Base-by-base conservation (phyloP, 1,140 invertebrate genomes). In the Daktulosphaira vitifoliae region DNA sequence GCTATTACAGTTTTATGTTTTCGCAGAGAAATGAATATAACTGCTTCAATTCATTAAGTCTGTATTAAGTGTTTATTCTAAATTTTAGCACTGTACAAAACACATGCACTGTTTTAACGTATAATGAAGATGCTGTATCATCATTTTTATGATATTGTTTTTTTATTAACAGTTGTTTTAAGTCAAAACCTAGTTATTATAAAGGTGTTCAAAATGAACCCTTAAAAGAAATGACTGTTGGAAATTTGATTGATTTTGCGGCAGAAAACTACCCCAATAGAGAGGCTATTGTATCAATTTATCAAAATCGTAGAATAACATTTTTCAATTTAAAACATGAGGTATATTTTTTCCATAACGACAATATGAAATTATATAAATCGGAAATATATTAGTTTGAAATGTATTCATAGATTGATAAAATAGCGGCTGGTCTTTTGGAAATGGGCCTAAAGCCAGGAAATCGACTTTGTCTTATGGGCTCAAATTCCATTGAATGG, bases 381-480 rank as follows among this genome's bases (percentile, higher is more conserved):
- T n/a, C n/a, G n/a, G n/a, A n/a, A n/a, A n/a, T n/a, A n/a, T n/a
- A n/a, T n/a, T n/a, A n/a, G n/a, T n/a, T n/a, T n/a, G n/a, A n/a
- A n/a, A n/a, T n/a, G n/a, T 56, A 16, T 2, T 75, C 73, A 20
- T 69, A 92, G 80, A 82, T 81, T 1, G 86, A 96, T 71, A 80
- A 81, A 29, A 71, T 97, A 1, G 93, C 91, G 2, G 86, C 86
- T 15, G 89, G 90, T 1, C 77, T 98, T 0, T 73, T 84, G 42
- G 81, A 81, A 23, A 71, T 94, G 11, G 92, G 92, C 0, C 73
- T 97, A 11, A 72, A 84, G 66, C 81, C 77, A 52, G 92, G 91
- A 0, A 94, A 98, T 71, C 74, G 88, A 7, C 70, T 99, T 2
- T 94, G 88, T 0, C 78, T 98, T 13, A 96, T 90, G 88, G 84